These are phyloP conservation scores for Acanthisitta chloris DNA, from an alignment of 2,113 vertebrate genomes.

Conservation along the genomic window DNA sequence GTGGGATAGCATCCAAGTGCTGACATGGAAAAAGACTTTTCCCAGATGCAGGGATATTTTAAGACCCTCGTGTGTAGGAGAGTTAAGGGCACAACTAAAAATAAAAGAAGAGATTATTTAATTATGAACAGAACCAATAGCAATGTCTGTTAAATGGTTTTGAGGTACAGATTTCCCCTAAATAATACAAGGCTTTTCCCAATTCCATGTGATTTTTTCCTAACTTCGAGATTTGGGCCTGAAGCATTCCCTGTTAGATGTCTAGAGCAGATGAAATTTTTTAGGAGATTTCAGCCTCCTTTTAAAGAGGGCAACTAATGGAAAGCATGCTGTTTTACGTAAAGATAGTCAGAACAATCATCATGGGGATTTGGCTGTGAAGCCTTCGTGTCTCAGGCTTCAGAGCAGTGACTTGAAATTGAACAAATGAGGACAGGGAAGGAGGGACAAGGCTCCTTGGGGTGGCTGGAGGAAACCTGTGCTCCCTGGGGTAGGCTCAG, in stretches of 20 bases:
- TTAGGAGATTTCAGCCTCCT: background rate
- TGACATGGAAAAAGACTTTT: conserved; percentile 48
- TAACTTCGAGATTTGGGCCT: background rate
- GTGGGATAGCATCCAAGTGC: conserved; percentile 6
- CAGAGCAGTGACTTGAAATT: background rate
- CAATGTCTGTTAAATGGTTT: background rate
- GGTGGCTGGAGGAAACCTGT: background rate
- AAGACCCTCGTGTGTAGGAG: background rate
- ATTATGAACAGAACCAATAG: background rate
- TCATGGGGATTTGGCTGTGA: background rate
- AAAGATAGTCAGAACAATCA: background rate
- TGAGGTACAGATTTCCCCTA: background rate
- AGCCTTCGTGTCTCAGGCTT: background rate
- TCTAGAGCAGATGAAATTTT: background rate
- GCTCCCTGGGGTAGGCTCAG: no score
- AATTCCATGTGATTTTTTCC: background rate
- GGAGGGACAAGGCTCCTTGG: background rate
- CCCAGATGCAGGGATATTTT: conserved; percentile 31
- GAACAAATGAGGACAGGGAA: background rate
- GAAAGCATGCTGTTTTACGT: background rate
- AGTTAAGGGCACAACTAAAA: background rate
- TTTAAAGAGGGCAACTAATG: background rate
- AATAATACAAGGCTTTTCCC: background rate
- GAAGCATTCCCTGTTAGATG: background rate
- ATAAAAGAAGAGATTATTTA: background rate